Conservation (phyloP, 1,140 invertebrate species). For the Trinorchestia longiramus region DNA sequence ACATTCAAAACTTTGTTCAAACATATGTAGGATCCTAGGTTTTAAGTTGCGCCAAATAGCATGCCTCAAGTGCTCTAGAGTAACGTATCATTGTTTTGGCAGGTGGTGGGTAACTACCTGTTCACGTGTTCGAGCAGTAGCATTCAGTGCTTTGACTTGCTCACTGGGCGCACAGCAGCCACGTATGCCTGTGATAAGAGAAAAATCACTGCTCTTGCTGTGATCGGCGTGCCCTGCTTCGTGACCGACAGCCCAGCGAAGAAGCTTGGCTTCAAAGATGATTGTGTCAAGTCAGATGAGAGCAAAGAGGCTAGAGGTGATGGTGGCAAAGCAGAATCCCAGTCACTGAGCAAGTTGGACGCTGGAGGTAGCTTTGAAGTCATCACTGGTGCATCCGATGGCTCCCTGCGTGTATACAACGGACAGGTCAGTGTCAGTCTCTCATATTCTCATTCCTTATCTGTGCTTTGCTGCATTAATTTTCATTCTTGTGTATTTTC, state of each 20-base stretch:
- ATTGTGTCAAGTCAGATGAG: background rate
- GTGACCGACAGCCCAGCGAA: background rate
- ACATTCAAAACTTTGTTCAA: background rate
- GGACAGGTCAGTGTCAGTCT: constrained; percentile 57
- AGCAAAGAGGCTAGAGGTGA: background rate
- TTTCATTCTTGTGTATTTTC: background rate
- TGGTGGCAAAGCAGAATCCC: background rate
- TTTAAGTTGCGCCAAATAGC: background rate
- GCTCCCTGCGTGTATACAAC: constrained; percentile 60
- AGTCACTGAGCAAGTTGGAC: background rate
- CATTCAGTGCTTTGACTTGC: constrained; percentile 59
- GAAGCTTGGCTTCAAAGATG: background rate
- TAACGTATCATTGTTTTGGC: background rate
- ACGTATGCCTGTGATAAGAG: constrained; percentile 59
- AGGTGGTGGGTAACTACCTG: constrained; percentile 63
- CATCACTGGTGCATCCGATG: constrained; percentile 63
- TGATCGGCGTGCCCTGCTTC: constrained; percentile 57
- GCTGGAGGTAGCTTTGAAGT: constrained; percentile 55
- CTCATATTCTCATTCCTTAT: background rate
- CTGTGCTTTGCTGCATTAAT: background rate
- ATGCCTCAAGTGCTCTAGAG: background rate
- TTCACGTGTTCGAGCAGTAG: constrained; percentile 62
- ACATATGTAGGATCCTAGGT: background rate
- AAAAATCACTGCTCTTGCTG: constrained; percentile 60
- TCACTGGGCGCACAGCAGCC: constrained; percentile 57